Percentiles rank a stretch among this genome's conserved stretches.
Conservation (phyloP, 2,797 vertebrate genomes). For the Chelidonichthys spinosus region DNA sequence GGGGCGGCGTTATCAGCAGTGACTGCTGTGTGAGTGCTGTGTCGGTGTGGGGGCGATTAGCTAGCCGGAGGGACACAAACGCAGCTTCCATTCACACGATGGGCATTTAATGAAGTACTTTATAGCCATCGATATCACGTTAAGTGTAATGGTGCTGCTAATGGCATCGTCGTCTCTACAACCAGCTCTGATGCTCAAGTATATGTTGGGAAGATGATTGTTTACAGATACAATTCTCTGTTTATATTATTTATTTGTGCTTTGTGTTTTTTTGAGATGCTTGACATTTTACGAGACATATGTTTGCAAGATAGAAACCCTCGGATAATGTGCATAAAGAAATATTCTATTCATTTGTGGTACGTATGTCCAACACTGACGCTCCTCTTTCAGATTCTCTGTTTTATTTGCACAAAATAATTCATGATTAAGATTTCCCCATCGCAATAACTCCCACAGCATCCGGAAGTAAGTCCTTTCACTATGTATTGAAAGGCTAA, state of each 20-base stretch:
- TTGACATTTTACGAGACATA: background rate
- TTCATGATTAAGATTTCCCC: constrained; percentile 22
- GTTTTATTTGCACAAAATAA: constrained; percentile 36
- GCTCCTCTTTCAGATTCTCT: constrained; percentile 29
- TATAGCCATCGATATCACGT: too few relatives aligned
- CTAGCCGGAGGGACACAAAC: too few relatives aligned
- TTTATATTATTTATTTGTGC: background rate
- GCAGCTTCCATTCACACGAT: too few relatives aligned
- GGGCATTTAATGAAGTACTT: too few relatives aligned
- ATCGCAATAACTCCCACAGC: constrained; percentile 11
- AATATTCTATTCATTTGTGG: constrained; percentile 25
- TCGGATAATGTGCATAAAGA: background rate
- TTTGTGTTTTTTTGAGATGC: background rate
- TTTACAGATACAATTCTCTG: background rate
- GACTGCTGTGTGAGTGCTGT: too few relatives aligned
- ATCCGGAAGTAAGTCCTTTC: constrained; percentile 45
- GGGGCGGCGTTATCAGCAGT: too few relatives aligned
- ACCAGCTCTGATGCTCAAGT: background rate
- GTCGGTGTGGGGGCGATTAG: too few relatives aligned
- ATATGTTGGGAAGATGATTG: background rate
- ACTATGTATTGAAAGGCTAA: constrained; percentile 49
- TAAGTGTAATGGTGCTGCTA: too few relatives aligned
- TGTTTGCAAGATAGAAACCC: background rate
- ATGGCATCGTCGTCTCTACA: background rate
- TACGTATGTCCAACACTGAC: constrained; percentile 1